phyloP scores from a whole-genome alignment of 2,888 invertebrate species.

The Perdita meconis region DNA sequence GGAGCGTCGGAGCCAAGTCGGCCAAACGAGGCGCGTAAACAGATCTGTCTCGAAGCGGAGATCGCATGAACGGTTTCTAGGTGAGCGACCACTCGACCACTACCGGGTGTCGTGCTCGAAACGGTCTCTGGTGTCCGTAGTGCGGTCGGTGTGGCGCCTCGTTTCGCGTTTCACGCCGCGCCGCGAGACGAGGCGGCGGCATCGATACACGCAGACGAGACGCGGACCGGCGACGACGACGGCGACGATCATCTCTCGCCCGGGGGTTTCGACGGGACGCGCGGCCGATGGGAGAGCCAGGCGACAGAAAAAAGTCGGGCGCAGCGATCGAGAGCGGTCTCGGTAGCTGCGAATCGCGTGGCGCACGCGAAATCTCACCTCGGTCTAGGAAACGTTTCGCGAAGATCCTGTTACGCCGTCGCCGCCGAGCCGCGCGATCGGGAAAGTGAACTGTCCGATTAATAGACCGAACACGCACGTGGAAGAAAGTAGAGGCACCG shows the following conservation, averaged over 20 bases:
- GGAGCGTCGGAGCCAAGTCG: constrained; percentile 60
- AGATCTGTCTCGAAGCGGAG: constrained; percentile 66
- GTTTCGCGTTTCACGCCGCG: constrained; percentile 69
- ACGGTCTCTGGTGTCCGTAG: constrained; percentile 71
- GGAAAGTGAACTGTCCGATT: constrained; percentile 76
- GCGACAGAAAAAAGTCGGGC: constrained; percentile 8
- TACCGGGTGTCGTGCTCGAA: constrained; percentile 78
- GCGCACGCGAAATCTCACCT: constrained; percentile 67
- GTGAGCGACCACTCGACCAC: constrained; percentile 76
- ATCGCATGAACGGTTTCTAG: constrained; percentile 80
- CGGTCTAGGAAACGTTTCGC: constrained; percentile 68
- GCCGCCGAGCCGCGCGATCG: constrained; percentile 25
- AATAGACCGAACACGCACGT: constrained; percentile 59
- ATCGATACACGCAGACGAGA: constrained; percentile 18
- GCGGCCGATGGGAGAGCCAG: constrained; percentile 36
- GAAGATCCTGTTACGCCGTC: constrained; percentile 78
- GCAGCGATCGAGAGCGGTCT: not conserved
- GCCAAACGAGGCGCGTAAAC: constrained; percentile 67
- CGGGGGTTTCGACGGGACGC: not conserved
- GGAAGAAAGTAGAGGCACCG: constrained; percentile 41
- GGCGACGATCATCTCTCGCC: constrained; percentile 1
- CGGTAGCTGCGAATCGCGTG: constrained; percentile 62
- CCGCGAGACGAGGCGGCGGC: constrained; percentile 33
- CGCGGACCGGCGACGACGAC: constrained; percentile 18
- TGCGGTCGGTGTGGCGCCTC: constrained; percentile 74